phyloP scores from a whole-genome alignment of 2,797 vertebrate genomes.

The Notolabrus celidotus region DNA sequence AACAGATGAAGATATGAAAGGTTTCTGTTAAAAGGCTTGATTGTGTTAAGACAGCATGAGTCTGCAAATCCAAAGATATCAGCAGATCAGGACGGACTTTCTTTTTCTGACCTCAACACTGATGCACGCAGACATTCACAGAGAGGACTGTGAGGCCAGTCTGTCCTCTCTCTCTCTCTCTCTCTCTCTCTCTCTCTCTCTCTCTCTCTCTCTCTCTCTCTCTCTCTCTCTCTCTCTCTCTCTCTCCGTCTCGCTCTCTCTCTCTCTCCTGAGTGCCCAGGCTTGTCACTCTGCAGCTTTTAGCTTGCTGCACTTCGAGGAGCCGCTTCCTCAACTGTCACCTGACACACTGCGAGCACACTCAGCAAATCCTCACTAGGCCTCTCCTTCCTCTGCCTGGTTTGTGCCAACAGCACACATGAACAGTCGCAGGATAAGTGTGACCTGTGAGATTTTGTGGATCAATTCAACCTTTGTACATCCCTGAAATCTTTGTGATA shows the following conservation, averaged over 20 bases:
- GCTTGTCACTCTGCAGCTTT: conserved; percentile 69
- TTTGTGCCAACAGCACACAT: conserved; percentile 7
- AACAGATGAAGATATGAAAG: neutral
- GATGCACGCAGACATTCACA: conserved; percentile 36
- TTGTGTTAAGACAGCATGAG: neutral
- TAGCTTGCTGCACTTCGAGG: conserved; percentile 59
- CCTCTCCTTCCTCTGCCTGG: conserved; percentile 5
- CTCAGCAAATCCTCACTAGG: conserved; percentile 40
- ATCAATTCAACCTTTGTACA: neutral
- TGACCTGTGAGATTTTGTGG: neutral
- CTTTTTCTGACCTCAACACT: conserved; percentile 27
- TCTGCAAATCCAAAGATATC: conserved; percentile 47
- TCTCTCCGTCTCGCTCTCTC: conserved; percentile 3
- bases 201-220: conserved; percentile 22
- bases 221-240: conserved; percentile 10
- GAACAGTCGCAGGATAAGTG: neutral
- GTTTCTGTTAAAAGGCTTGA: neutral
- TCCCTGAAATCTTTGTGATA: conserved; percentile 9
- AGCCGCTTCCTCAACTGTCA: conserved; percentile 65
- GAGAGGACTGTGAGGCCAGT: conserved; percentile 15
- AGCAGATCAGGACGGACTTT: conserved; percentile 56
- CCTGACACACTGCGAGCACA: conserved; percentile 61
- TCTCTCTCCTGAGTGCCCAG: conserved; percentile 38
- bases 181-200: conserved; percentile 20
- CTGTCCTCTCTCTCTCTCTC: conserved; percentile 17